A percentile compares a stretch with the other conserved stretches of the same genome.
phyloP scores from a whole-genome alignment of 2,888 invertebrate genomes.

The Meandrusa payeni region DNA sequence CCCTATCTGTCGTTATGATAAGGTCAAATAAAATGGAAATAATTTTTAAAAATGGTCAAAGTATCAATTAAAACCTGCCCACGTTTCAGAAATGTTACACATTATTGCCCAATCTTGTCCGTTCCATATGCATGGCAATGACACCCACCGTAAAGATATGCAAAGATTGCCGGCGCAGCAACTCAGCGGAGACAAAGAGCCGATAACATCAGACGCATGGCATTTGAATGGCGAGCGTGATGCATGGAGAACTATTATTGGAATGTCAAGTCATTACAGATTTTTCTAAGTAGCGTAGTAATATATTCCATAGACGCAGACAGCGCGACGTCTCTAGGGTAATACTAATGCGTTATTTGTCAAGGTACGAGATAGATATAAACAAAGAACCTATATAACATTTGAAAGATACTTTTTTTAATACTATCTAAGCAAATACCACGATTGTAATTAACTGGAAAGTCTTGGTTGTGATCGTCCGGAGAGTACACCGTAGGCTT shows the following conservation, averaged over 20 bases:
- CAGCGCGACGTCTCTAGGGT: constrained; percentile 12
- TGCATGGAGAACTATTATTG: constrained; percentile 10
- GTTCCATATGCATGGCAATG: constrained; percentile 6
- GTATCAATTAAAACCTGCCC: too few relatives aligned
- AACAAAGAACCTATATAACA: too few relatives aligned
- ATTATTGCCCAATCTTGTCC: constrained; percentile 3
- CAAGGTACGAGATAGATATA: too few relatives aligned
- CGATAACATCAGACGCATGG: constrained; percentile 13
- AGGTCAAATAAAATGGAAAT: too few relatives aligned
- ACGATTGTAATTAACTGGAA: too few relatives aligned
- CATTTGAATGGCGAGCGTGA: constrained; percentile 14
- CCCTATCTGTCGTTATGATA: too few relatives aligned
- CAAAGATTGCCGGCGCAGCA: neutral
- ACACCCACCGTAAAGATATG: constrained; percentile 12
- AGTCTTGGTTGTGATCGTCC: too few relatives aligned
- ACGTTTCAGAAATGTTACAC: constrained; percentile 1
- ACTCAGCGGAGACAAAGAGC: constrained; percentile 12
- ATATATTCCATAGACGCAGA: constrained; percentile 19
- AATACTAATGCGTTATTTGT: constrained; percentile 15
- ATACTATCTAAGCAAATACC: too few relatives aligned
- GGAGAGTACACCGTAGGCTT: too few relatives aligned
- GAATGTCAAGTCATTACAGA: constrained; percentile 19
- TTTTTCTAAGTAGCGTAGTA: constrained; percentile 19
- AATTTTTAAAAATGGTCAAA: too few relatives aligned
- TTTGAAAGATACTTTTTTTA: too few relatives aligned